Evolutionary conservation across 2,888 invertebrate genomes (phyloP).

Genomic region (Steinernema carpocapsae): DNA sequence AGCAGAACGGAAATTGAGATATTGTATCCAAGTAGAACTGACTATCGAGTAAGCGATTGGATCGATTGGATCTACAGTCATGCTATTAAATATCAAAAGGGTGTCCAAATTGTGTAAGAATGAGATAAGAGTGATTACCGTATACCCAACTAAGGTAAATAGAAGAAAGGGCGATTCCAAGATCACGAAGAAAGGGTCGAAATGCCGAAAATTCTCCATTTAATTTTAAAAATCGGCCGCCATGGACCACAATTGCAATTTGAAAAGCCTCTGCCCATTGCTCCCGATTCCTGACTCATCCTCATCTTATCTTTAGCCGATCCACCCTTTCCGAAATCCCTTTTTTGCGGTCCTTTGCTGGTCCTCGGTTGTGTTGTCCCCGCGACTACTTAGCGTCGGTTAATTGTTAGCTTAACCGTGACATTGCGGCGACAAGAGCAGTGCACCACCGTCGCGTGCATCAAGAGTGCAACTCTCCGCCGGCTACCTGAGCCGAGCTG

Average conservation of each 20-base stretch:
- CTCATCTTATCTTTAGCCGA: neutral
- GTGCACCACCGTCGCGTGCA: neutral
- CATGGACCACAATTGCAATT: neutral
- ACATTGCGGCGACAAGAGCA: slow-evolving; percentile 1
- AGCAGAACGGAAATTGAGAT: no score
- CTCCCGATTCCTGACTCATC: no score
- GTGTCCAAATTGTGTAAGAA: no score
- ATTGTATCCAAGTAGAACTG: no score
- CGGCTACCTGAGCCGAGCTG: no score
- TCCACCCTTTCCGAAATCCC: neutral
- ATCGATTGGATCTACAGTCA: no score
- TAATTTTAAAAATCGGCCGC: neutral
- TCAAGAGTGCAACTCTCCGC: neutral
- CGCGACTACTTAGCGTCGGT: slow-evolving; percentile 20
- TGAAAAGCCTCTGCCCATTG: no score
- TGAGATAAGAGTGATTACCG: no score
- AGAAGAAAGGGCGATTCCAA: neutral
- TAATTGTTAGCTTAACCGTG: slow-evolving; percentile 30
- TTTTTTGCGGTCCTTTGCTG: neutral
- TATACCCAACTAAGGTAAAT: no score
- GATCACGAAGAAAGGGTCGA: neutral
- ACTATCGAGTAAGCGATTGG: no score
- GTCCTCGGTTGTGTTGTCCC: slow-evolving; percentile 15
- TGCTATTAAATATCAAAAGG: no score
- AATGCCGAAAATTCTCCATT: neutral